Conservation (phyloP, 2,888 invertebrate genomes). For the Caenorhabditis wallacei region DNA sequence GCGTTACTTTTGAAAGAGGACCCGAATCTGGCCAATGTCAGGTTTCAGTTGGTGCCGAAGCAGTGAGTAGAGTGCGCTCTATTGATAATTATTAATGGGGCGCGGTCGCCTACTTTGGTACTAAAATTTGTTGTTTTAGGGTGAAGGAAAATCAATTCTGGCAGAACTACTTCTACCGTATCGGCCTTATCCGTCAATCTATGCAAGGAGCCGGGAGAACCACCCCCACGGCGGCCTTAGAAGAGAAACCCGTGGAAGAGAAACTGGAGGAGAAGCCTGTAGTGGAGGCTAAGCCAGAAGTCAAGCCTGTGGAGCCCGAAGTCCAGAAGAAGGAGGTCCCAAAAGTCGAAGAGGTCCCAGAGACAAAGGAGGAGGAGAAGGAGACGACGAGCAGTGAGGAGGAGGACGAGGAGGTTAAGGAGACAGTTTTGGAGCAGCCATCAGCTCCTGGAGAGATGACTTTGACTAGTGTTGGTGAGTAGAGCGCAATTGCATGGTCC, state of each 20-base stretch:
- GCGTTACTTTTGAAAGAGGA: slow-evolving; percentile 96
- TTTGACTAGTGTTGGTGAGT: slow-evolving; percentile 59
- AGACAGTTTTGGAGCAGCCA: slow-evolving; percentile 52
- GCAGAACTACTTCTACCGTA: slow-evolving; percentile 99
- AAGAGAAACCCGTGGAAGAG: slow-evolving; percentile 39
- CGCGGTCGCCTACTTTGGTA: too few relatives aligned
- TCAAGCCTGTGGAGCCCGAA: slow-evolving; percentile 19
- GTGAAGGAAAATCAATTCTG: slow-evolving; percentile 96
- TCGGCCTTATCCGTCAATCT: slow-evolving; percentile 97
- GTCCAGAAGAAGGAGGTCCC: not conserved
- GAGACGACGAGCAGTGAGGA: slow-evolving; percentile 39
- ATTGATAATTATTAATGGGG: too few relatives aligned
- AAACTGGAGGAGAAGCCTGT: not conserved
- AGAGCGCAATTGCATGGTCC: too few relatives aligned
- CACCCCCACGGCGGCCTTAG: slow-evolving; percentile 14
- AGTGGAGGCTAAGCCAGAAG: not conserved
- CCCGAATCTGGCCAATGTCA: slow-evolving; percentile 96
- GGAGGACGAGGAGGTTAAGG: slow-evolving; percentile 45
- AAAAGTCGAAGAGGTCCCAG: not conserved
- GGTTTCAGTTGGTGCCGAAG: slow-evolving; percentile 99
- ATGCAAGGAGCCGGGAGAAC: slow-evolving; percentile 83
- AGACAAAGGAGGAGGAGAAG: not conserved
- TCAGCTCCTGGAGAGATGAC: slow-evolving; percentile 55
- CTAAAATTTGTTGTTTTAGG: slow-evolving; percentile 79
- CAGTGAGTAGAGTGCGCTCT: slow-evolving; percentile 91